phyloP scores from a whole-genome alignment of 1,140 invertebrate species.

The Drosophila cardini region DNA sequence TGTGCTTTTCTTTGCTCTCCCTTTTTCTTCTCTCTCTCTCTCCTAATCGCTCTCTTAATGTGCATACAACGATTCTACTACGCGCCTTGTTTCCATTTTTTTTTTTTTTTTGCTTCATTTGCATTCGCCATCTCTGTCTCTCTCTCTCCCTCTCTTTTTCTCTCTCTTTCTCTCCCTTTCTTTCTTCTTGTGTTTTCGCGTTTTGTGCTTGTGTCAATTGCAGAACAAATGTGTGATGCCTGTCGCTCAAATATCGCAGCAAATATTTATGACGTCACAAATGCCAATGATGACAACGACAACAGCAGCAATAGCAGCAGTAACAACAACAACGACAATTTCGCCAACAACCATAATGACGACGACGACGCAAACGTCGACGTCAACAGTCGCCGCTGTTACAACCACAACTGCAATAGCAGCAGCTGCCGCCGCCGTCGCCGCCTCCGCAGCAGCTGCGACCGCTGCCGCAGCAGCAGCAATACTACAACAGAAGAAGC shows the following conservation, averaged over 20 bases:
- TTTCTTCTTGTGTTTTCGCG: slow-evolving; percentile 22
- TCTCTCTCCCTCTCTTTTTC: slow-evolving; percentile 32
- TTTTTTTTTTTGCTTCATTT: background rate
- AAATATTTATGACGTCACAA: slow-evolving; percentile 79
- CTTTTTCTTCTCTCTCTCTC: background rate
- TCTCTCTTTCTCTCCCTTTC: slow-evolving; percentile 33
- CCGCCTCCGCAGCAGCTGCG: slow-evolving; percentile 27
- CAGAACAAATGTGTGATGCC: slow-evolving; percentile 85
- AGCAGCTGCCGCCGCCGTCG: slow-evolving; percentile 34
- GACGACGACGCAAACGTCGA: slow-evolving; percentile 10
- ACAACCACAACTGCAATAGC: slow-evolving; percentile 41
- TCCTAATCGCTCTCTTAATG: background rate
- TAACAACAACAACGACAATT: slow-evolving; percentile 12
- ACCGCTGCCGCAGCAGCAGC: slow-evolving; percentile 30
- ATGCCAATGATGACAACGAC: slow-evolving; percentile 44
- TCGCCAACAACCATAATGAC: slow-evolving; percentile 7
- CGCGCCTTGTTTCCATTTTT: slow-evolving; percentile 3
- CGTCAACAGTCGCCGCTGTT: slow-evolving; percentile 17
- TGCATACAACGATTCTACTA: slow-evolving; percentile 7
- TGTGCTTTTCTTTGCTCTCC: background rate
- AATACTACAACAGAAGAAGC: slow-evolving; percentile 25
- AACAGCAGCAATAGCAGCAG: slow-evolving; percentile 29
- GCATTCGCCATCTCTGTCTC: slow-evolving; percentile 17
- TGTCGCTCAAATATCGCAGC: slow-evolving; percentile 64
- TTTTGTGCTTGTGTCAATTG: slow-evolving; percentile 49